A percentile compares a stretch with the other conserved stretches of the same genome.
Evolutionary conservation across 2,113 vertebrate genomes (phyloP).

Genomic region (Pteronura brasiliensis): DNA sequence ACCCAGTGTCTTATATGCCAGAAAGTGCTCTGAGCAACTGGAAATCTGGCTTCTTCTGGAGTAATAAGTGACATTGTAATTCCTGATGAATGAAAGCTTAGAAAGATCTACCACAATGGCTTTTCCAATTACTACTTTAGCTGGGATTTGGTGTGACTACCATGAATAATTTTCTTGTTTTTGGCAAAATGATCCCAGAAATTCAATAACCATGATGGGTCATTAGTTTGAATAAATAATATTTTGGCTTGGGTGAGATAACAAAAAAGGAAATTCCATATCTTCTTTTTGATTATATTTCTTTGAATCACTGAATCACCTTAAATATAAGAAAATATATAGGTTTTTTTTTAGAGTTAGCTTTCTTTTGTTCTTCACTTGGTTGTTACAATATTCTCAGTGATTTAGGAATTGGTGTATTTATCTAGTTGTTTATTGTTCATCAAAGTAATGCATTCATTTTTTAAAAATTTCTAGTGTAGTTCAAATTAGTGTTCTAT

Average conservation of each 20-base stretch:
- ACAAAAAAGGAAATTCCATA: neutral
- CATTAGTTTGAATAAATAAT: constrained; percentile 28
- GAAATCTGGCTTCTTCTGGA: neutral
- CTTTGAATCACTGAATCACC: neutral
- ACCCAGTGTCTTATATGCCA: neutral
- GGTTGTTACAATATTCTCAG: neutral
- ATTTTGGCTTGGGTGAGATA: neutral
- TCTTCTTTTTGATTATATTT: neutral
- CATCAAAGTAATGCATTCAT: neutral
- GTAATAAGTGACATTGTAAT: neutral
- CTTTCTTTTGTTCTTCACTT: constrained; percentile 7
- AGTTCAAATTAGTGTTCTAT: neutral
- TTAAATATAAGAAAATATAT: neutral
- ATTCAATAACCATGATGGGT: neutral
- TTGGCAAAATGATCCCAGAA: constrained; percentile 37
- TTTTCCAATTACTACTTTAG: neutral
- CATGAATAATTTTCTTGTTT: neutral
- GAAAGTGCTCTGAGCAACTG: neutral
- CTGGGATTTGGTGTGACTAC: neutral
- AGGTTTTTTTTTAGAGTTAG: neutral
- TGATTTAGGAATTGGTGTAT: neutral
- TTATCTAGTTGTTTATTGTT: neutral
- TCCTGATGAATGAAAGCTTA: neutral
- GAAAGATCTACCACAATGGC: neutral
- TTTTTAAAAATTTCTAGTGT: neutral